A percentile compares a stretch with the other conserved stretches of the same genome.
phyloP scores from a whole-genome alignment of 1,140 invertebrate genomes.

The Aphelinus atriplicis region DNA sequence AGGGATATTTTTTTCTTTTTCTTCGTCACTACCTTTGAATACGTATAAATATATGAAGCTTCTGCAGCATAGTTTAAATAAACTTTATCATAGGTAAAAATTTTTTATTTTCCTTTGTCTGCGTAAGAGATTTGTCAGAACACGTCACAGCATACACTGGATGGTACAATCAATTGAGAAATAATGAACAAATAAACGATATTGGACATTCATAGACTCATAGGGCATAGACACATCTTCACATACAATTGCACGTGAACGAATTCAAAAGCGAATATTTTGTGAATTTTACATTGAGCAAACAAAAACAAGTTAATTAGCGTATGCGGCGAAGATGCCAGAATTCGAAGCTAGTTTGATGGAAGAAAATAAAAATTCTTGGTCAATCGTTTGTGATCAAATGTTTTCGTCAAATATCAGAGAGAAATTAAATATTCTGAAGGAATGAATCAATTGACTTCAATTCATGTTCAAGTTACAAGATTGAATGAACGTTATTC shows the following conservation, averaged over 20 bases:
- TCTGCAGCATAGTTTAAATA: too few relatives aligned
- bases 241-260: neutral
- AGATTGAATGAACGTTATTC: neutral
- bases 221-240: neutral
- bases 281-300: conserved; percentile 1
- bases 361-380: too few relatives aligned
- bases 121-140: too few relatives aligned
- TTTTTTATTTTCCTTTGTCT: too few relatives aligned
- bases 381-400: conserved; percentile 1
- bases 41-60: conserved; percentile 32
- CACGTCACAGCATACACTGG: too few relatives aligned
- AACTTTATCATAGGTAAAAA: too few relatives aligned
- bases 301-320: neutral
- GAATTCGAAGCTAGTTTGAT: neutral
- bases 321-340: neutral
- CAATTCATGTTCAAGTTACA: neutral
- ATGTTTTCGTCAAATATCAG: neutral
- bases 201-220: conserved; percentile 30
- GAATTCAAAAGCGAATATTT: neutral
- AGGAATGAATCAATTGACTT: neutral
- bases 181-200: conserved; percentile 29
- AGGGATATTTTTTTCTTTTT: conserved; percentile 23
- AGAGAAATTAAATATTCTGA: neutral
- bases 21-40: conserved; percentile 10
- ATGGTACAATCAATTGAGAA: conserved; percentile 6